Percentiles rank a stretch among this genome's conserved stretches.
phyloP scores from a whole-genome alignment of 2,113 vertebrate genomes.

The Leptodactylus fuscus region DNA sequence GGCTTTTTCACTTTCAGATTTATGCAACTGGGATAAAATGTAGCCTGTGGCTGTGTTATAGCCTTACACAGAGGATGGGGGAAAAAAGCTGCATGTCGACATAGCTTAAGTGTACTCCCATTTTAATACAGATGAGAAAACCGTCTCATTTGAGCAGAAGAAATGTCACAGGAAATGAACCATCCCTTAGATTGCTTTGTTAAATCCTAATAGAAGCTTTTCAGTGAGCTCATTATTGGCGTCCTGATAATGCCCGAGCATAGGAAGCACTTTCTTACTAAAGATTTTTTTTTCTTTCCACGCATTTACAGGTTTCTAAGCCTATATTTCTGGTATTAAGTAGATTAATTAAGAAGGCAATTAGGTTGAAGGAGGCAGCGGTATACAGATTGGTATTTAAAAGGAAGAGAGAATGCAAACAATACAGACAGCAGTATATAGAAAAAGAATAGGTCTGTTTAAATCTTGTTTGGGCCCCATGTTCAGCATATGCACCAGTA shows the following conservation, averaged over 20 bases:
- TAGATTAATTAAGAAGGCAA: slow-evolving; percentile 67
- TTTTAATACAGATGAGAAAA: slow-evolving; percentile 59
- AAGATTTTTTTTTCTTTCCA: slow-evolving; percentile 42
- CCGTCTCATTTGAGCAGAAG: slow-evolving; percentile 50
- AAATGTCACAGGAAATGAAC: slow-evolving; percentile 57
- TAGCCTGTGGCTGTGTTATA: slow-evolving; percentile 30
- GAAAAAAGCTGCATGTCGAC: slow-evolving; percentile 19
- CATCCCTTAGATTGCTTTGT: slow-evolving; percentile 52
- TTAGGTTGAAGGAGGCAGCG: slow-evolving; percentile 61
- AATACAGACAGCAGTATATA: neutral
- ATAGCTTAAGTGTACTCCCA: slow-evolving; percentile 53
- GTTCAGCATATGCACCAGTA: neutral
- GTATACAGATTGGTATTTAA: slow-evolving; percentile 58
- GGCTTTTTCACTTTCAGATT: slow-evolving; percentile 48
- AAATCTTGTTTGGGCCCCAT: neutral
- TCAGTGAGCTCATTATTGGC: slow-evolving; percentile 58
- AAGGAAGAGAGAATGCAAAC: slow-evolving; percentile 52
- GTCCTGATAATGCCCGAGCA: slow-evolving; percentile 59
- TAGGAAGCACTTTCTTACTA: slow-evolving; percentile 57
- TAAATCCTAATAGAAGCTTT: slow-evolving; percentile 40
- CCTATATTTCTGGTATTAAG: slow-evolving; percentile 61
- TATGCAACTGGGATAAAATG: slow-evolving; percentile 42
- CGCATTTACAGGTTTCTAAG: slow-evolving; percentile 52
- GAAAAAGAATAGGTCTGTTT: neutral
- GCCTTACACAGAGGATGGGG: neutral